These are phyloP conservation scores for Falco cherrug DNA, from an alignment of 2,797 vertebrate genomes.

Conservation along the genomic window DNA sequence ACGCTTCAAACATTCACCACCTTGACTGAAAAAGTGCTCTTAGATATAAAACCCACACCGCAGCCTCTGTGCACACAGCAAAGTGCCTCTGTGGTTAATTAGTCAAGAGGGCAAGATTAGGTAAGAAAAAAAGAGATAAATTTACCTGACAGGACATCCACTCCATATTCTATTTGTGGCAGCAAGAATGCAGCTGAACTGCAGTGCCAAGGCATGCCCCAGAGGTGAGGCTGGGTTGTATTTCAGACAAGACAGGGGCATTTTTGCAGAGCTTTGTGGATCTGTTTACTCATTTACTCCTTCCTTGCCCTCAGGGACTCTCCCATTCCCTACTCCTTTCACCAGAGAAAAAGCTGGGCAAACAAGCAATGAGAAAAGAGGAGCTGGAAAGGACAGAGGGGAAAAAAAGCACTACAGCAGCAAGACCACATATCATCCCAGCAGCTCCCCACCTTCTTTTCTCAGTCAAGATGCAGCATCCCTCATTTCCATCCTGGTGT, in stretches of 20 bases:
- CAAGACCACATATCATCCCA: background rate
- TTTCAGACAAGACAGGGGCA: background rate
- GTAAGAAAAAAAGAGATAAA: background rate
- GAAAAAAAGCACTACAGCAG: background rate
- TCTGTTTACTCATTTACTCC: background rate
- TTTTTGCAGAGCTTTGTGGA: background rate
- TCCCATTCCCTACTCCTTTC: background rate
- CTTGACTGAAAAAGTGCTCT: background rate
- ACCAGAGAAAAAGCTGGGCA: background rate
- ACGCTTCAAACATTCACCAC: background rate
- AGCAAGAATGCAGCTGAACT: background rate
- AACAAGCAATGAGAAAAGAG: background rate
- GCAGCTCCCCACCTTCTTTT: background rate
- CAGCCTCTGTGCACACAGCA: background rate
- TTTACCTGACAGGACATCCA: background rate
- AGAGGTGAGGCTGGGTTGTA: accelerated
- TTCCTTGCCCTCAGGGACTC: background rate
- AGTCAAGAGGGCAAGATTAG: background rate
- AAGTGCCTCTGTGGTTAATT: background rate
- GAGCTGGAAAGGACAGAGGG: background rate
- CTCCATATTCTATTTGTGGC: background rate
- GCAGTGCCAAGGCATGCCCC: background rate
- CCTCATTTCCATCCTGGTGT: background rate
- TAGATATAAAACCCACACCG: background rate
- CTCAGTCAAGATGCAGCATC: background rate